These are phyloP conservation scores for Mesocricetus auratus DNA, from an alignment of 2,113 vertebrate genomes.

Conservation along the genomic window DNA sequence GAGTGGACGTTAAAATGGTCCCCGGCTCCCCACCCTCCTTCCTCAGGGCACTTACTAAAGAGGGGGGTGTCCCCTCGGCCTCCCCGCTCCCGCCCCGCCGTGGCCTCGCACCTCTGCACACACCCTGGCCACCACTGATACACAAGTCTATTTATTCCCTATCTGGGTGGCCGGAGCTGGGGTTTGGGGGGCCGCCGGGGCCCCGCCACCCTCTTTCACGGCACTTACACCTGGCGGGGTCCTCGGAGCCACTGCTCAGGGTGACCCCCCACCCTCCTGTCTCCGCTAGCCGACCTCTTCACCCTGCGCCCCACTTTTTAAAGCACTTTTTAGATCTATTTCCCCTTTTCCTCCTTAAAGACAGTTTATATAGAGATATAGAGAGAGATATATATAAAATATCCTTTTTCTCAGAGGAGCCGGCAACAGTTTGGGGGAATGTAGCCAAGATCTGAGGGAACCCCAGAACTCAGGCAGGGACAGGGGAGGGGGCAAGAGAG, in stretches of 20 bases:
- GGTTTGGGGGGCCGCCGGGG: background rate
- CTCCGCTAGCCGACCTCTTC: background rate
- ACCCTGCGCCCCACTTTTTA: constrained; percentile 62
- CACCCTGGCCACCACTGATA: constrained; percentile 11
- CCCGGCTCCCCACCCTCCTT: constrained; percentile 73
- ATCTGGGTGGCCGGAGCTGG: constrained; percentile 13
- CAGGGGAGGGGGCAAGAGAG: constrained; percentile 7
- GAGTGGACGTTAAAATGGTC: constrained; percentile 79
- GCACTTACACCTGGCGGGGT: constrained; percentile 59
- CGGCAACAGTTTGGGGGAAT: constrained; percentile 61
- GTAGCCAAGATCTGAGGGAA: constrained; percentile 66
- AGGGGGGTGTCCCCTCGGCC: constrained; percentile 64
- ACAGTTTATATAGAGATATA: constrained; percentile 79
- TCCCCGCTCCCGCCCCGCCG: constrained; percentile 31
- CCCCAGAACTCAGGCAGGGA: constrained; percentile 64
- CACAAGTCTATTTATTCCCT: constrained; percentile 74
- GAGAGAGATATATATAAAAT: constrained; percentile 72
- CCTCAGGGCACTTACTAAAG: constrained; percentile 83
- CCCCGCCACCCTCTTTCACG: background rate
- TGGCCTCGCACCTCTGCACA: background rate
- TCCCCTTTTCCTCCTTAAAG: constrained; percentile 70
- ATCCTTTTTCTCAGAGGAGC: constrained; percentile 81
- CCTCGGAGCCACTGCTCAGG: constrained; percentile 22
- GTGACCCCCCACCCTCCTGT: background rate
- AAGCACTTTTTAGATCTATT: constrained; percentile 87